Evolutionary conservation across 2,797 vertebrate species (phyloP).

Genomic region (Gobionotothen gibberifrons): DNA sequence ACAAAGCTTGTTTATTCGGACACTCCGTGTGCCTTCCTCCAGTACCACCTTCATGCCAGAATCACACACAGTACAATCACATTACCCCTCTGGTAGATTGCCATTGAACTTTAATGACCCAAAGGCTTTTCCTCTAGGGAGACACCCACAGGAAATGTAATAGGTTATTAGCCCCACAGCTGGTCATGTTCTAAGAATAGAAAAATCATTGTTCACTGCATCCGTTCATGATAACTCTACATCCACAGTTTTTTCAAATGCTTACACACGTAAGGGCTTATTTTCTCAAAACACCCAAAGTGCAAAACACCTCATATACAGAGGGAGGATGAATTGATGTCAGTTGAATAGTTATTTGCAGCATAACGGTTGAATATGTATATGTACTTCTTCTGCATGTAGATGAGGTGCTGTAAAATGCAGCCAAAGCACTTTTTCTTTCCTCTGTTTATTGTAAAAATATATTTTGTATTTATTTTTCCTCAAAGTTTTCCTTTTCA

Average conservation of each 20-base stretch:
- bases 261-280: too few species aligned
- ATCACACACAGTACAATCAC: neutral
- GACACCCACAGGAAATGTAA: constrained; percentile 41
- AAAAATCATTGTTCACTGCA: constrained; percentile 22
- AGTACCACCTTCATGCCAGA: neutral
- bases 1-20: neutral
- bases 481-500: too few species aligned
- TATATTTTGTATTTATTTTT: too few species aligned
- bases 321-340: too few species aligned
- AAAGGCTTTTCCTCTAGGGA: constrained; percentile 32
- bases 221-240: neutral
- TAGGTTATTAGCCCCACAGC: constrained; percentile 5
- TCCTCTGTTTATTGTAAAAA: too few species aligned
- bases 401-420: too few species aligned
- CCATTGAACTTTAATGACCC: neutral
- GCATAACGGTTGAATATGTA: too few species aligned
- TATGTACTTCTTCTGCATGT: too few species aligned
- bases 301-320: too few species aligned
- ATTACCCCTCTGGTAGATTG: neutral
- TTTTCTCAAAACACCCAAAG: too few species aligned
- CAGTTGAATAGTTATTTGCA: too few species aligned
- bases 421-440: too few species aligned
- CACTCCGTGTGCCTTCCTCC: neutral
- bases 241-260: neutral
- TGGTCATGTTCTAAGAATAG: constrained; percentile 10